Evolutionary conservation across 2,888 invertebrate species (phyloP).

Genomic region (Oscheius sp.): DNA sequence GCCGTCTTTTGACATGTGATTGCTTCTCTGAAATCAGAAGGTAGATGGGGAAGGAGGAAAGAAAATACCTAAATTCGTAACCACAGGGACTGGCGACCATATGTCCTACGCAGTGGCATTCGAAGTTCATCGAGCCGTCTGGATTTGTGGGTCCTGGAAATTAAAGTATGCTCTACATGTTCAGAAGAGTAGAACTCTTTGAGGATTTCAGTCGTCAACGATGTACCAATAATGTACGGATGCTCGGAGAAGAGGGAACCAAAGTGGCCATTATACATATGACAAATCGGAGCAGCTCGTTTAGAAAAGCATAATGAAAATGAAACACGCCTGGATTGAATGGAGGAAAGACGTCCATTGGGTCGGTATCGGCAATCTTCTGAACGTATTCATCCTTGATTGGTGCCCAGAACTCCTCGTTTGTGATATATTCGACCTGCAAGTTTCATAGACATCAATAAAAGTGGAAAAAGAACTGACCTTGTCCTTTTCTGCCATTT

Average conservation of each 20-base stretch:
- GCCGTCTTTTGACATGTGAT: slow-evolving; percentile 68
- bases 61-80: slow-evolving; percentile 59
- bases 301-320: neutral
- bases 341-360: slow-evolving; percentile 63
- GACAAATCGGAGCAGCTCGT: no score
- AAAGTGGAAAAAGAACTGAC: neutral
- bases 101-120: slow-evolving; percentile 72
- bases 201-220: no score
- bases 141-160: slow-evolving; percentile 67
- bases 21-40: slow-evolving; percentile 50
- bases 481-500: slow-evolving; percentile 22
- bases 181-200: no score
- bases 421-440: slow-evolving; percentile 57
- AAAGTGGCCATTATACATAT: no score
- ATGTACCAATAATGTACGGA: no score
- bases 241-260: no score
- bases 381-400: slow-evolving; percentile 64
- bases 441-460: neutral
- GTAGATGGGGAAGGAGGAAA: neutral
- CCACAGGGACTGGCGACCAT: slow-evolving; percentile 72
- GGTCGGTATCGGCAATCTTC: slow-evolving; percentile 57
- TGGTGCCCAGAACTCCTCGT: slow-evolving; percentile 64
- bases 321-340: slow-evolving; percentile 66
- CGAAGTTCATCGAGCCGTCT: slow-evolving; percentile 70
- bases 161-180: neutral